Evolutionary conservation across 2,113 vertebrate species (phyloP).

Genomic region (Hiodon alosoides): DNA sequence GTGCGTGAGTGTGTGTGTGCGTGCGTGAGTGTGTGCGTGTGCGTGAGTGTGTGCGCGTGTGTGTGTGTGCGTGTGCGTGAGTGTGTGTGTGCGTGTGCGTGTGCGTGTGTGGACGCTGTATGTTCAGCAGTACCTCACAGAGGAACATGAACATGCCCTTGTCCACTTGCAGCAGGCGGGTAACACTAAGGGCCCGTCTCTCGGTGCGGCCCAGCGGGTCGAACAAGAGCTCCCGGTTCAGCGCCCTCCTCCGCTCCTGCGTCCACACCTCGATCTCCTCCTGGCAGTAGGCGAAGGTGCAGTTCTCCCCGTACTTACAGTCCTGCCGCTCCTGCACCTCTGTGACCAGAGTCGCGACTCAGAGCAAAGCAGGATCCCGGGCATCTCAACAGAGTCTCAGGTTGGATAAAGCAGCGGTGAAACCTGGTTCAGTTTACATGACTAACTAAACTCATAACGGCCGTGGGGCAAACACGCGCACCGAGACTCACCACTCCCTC

Average conservation of each 20-base stretch:
- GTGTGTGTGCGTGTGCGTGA: no score
- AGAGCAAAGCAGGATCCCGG: no score
- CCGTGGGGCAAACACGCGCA: not conserved
- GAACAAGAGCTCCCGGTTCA: constrained; percentile 94
- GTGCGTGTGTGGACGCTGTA: not conserved
- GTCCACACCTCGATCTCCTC: constrained; percentile 99
- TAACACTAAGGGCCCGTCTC: constrained; percentile 84
- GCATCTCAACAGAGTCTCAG: no score
- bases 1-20: not conserved
- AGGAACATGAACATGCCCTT: constrained; percentile 99
- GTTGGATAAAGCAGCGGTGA: no score
- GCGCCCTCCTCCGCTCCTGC: constrained; percentile 90
- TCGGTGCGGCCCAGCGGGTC: constrained; percentile 87
- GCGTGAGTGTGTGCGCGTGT: constrained; percentile 23
- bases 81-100: constrained; percentile 35
- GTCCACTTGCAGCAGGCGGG: constrained; percentile 90
- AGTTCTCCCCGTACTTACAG: constrained; percentile 98
- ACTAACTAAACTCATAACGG: no score
- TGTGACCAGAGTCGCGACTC: constrained; percentile 40
- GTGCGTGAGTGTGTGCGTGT: no score
- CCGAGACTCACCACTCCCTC: not conserved
- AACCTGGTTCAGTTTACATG: no score
- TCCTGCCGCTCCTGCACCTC: constrained; percentile 97
- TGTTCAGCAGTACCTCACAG: constrained; percentile 79
- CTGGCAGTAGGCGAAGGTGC: constrained; percentile 98